phyloP scores from a whole-genome alignment of 2,888 invertebrate species.

The Pheosia tremula region DNA sequence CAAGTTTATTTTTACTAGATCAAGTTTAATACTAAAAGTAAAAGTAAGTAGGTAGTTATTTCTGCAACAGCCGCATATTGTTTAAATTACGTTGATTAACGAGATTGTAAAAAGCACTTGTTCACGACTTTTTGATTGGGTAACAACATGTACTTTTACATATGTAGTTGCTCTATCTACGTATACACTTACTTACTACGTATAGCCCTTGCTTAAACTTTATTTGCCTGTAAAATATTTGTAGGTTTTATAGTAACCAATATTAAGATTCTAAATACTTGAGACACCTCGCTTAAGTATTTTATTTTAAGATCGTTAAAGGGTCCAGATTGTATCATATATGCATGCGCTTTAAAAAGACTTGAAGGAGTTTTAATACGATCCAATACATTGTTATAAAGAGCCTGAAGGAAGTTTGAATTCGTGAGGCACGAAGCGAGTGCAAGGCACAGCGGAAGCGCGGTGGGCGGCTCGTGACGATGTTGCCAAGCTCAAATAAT shows the following conservation, averaged over 20 bases:
- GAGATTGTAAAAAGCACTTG: background rate
- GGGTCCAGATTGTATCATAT: no score
- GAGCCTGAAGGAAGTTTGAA: slow-evolving; percentile 45
- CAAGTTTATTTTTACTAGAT: background rate
- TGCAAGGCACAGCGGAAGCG: slow-evolving; percentile 34
- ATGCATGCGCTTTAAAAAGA: no score
- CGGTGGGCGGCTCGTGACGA: slow-evolving; percentile 29
- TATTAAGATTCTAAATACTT: no score
- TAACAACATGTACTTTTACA: background rate
- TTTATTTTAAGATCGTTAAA: no score
- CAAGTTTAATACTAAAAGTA: background rate
- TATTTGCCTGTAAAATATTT: background rate
- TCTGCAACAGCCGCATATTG: background rate
- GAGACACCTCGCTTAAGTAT: no score
- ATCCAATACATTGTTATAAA: slow-evolving; percentile 7
- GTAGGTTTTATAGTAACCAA: background rate
- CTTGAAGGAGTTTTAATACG: no score
- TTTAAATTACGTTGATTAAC: background rate
- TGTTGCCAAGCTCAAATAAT: slow-evolving; percentile 6
- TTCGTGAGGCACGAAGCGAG: slow-evolving; percentile 56
- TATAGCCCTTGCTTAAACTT: background rate
- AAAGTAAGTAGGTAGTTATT: background rate
- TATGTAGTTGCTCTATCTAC: no score
- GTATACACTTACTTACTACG: background rate
- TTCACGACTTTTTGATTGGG: background rate